A percentile compares a stretch with the other conserved stretches of the same genome.
phyloP scores from a whole-genome alignment of 2,888 invertebrate genomes.

The Hypolimnas misippus region DNA sequence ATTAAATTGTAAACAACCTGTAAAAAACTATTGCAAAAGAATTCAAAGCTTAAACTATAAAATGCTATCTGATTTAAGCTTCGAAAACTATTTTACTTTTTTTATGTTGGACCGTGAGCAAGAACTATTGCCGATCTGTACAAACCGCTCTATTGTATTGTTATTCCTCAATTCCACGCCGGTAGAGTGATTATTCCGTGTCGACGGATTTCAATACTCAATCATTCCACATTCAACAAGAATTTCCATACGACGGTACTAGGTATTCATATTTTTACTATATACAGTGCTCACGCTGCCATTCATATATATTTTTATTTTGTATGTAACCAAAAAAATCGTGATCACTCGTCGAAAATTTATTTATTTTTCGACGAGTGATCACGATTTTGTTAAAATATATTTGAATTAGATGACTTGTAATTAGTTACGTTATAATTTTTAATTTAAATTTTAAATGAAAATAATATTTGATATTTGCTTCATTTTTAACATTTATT shows the following conservation, averaged over 20 bases:
- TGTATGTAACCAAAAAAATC: neutral
- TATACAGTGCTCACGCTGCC: conserved; percentile 15
- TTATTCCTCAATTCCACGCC: conserved; percentile 36
- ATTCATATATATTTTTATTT: conserved; percentile 18
- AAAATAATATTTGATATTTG: too few species aligned
- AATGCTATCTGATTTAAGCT: neutral
- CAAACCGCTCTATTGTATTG: conserved; percentile 35
- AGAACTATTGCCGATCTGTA: conserved; percentile 11
- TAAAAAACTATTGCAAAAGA: too few species aligned
- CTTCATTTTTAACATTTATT: too few species aligned
- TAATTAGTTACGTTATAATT: too few species aligned
- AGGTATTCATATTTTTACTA: conserved; percentile 21
- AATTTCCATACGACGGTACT: conserved; percentile 25
- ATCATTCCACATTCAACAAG: conserved; percentile 44
- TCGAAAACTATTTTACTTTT: neutral
- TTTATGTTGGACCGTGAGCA: neutral
- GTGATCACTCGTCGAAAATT: neutral
- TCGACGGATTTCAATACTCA: conserved; percentile 48
- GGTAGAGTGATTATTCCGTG: conserved; percentile 44
- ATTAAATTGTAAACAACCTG: too few species aligned
- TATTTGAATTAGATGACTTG: too few species aligned
- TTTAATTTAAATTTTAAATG: too few species aligned
- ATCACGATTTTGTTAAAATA: too few species aligned
- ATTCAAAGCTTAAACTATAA: neutral
- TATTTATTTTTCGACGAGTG: too few species aligned